Base-by-base conservation (phyloP, 2,888 invertebrate species). In the Darwinula stevensoni region DNA sequence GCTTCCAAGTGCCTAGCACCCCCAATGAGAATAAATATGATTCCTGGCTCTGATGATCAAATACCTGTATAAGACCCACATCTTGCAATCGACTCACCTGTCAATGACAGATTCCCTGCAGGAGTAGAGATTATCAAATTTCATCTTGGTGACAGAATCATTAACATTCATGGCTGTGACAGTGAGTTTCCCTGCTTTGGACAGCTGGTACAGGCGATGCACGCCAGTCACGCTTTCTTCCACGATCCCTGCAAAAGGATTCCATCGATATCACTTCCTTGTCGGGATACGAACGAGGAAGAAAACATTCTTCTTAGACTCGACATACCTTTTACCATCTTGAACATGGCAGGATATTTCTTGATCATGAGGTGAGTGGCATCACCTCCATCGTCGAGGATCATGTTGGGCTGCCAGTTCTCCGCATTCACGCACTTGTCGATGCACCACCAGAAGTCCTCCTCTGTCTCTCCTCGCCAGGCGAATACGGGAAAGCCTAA, bases 371-470 rank as follows among this genome's bases (percentile, higher is more conserved):
- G 61, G 52, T 88, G 84, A 1, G 88, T 88, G 27, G 86, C 82
- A 54, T 91, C 91, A 0, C 91, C 91, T 1, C 91, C 91, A 50
- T 91, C 88, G 47, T 91, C 91, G 38, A 91, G 56, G 44, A 91
- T 86, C 76, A 91, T 82, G 52, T 94, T 94, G 3, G 91, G 88
- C 46, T 82, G 80, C 91, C 91, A 94, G 44, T 69, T 67, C 41
- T 78, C 74, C 1, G 70, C 65, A 41, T 76, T 76, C 3, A 91
- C 70, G 51, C 88, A 86, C 47, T 75, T 75, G 53, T 91, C 88
- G 43, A 91, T 91, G 49, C 86, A 86, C 88, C 88, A 91, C 91
- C 91, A 91, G 54, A 91, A 91, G 44, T 91, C 91, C 47, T 91
- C 88, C 49, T 91, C 91, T 4, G 80, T 78, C 52, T 91, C 86